phyloP scores from a whole-genome alignment of 2,888 invertebrate genomes.

The Plagiodera versicolora region DNA sequence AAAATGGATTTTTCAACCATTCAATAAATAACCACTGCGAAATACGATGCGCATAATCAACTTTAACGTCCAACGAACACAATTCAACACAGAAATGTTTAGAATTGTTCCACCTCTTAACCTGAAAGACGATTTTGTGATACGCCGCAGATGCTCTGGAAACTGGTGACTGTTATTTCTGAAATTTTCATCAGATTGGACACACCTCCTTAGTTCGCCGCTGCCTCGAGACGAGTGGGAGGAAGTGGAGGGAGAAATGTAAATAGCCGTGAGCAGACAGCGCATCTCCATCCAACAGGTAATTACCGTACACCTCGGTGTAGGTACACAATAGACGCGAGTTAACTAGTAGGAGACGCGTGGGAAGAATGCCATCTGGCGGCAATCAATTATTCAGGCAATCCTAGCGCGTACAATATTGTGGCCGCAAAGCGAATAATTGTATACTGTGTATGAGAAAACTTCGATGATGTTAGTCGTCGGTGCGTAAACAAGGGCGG shows the following conservation, averaged over 20 bases:
- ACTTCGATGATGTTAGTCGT: neutral
- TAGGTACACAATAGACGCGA: neutral
- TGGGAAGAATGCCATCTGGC: constrained; percentile 36
- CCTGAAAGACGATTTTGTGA: no score
- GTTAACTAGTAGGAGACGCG: constrained; percentile 21
- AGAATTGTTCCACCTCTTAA: no score
- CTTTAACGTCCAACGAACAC: no score
- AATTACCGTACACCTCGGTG: neutral
- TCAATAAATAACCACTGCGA: no score
- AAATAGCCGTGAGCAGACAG: neutral
- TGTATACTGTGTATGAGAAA: neutral
- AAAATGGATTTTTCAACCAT: no score
- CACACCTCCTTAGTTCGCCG: no score
- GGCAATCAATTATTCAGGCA: constrained; percentile 35
- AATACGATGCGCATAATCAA: no score
- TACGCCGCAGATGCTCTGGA: no score
- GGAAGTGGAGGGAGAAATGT: neutral
- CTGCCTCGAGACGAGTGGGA: neutral
- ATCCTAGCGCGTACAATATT: neutral
- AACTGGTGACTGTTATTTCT: no score
- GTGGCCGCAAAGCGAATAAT: neutral
- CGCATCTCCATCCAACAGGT: neutral
- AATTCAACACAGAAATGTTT: no score
- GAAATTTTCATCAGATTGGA: no score
- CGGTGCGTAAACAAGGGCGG: neutral